Evolutionary conservation across 2,888 invertebrate genomes (phyloP).

Genomic region (Eucera pruinosa): DNA sequence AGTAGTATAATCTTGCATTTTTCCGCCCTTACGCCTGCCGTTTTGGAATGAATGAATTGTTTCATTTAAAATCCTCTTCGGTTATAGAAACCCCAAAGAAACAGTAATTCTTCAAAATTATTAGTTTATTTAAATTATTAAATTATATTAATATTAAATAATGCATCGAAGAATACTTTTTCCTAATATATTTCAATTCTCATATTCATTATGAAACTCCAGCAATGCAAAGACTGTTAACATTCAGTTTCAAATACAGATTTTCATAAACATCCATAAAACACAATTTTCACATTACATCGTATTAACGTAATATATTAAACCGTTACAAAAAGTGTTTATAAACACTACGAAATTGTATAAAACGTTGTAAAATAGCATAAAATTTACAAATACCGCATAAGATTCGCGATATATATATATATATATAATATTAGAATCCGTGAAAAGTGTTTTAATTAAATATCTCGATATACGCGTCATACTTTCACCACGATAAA

Average conservation of each 20-base stretch:
- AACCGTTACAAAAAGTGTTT: neutral
- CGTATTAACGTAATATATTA: neutral
- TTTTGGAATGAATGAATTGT: neutral
- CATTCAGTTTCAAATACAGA: neutral
- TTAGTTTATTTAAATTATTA: too few species aligned
- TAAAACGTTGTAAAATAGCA: too few species aligned
- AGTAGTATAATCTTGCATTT: neutral
- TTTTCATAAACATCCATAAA: neutral
- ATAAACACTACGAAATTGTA: too few species aligned
- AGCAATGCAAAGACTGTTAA: neutral
- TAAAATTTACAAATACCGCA: too few species aligned
- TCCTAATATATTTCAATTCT: neutral
- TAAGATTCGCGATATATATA: too few species aligned
- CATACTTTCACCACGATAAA: neutral
- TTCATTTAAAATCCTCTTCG: neutral
- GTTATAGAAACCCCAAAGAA: neutral
- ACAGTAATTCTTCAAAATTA: too few species aligned
- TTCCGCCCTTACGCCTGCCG: neutral
- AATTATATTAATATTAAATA: too few species aligned
- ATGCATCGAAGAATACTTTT: too few species aligned
- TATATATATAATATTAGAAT: neutral
- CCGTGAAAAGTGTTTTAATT: neutral
- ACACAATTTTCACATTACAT: neutral
- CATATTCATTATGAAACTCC: neutral
- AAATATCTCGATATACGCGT: neutral